Conservation (phyloP, 2,888 invertebrate genomes). For the Microplitis deprimator region DNA sequence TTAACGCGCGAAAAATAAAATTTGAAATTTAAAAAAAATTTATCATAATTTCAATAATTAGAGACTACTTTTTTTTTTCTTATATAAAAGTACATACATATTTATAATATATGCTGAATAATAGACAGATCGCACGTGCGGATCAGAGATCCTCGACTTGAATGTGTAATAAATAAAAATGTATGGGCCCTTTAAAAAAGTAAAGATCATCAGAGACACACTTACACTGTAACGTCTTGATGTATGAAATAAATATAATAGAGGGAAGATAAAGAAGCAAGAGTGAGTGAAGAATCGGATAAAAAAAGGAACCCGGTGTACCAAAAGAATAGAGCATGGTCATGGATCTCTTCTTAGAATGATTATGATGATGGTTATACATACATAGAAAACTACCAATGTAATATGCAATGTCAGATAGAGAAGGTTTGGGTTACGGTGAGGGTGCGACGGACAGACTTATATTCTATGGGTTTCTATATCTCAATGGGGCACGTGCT, state of each 20-base stretch:
- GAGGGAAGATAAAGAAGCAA: conserved; percentile 38
- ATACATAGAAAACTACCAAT: background rate
- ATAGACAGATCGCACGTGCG: conserved; percentile 13
- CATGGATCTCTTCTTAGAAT: conserved; percentile 58
- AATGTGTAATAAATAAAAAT: background rate
- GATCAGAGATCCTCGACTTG: conserved; percentile 12
- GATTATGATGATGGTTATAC: background rate
- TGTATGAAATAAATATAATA: conserved; percentile 49
- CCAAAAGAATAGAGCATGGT: conserved; percentile 49
- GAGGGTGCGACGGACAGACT: conserved; percentile 61
- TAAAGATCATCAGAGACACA: conserved; percentile 2
- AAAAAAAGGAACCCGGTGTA: conserved; percentile 44
- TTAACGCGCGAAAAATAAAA: too few relatives aligned
- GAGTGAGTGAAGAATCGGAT: conserved; percentile 39
- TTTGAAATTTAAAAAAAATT: too few relatives aligned
- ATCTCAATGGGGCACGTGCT: conserved; percentile 68
- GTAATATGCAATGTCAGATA: conserved; percentile 50
- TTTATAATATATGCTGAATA: background rate
- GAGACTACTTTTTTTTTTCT: background rate
- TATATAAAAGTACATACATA: too few relatives aligned
- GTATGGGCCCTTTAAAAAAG: background rate
- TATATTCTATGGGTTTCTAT: conserved; percentile 42
- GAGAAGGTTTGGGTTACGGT: conserved; percentile 54
- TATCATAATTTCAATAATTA: background rate
- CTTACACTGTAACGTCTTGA: conserved; percentile 56